Conservation (phyloP, 2,888 invertebrate species). For the Apamea sordens region DNA sequence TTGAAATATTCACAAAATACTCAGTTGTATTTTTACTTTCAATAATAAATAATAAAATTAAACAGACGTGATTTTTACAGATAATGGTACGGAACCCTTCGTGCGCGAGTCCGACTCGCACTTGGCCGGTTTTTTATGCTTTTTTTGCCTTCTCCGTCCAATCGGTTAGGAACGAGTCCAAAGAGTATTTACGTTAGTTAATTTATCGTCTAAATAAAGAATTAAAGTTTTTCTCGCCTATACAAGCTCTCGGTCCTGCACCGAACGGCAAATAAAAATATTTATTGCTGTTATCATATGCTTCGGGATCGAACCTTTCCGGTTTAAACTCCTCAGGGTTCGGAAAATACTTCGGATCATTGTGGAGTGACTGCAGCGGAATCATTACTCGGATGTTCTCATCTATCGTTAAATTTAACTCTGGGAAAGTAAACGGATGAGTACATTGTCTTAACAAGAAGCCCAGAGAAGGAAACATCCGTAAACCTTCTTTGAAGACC, state of each 20-base stretch:
- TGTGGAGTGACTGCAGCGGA: conserved; percentile 57
- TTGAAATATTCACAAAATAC: no score
- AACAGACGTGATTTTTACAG: no score
- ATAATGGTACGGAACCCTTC: no score
- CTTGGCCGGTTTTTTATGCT: no score
- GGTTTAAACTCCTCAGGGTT: conserved; percentile 65
- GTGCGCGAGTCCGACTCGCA: no score
- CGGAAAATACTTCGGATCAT: conserved; percentile 59
- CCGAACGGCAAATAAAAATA: conserved; percentile 66
- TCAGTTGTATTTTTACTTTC: no score
- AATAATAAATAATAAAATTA: no score
- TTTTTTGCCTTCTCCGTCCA: neutral
- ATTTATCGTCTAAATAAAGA: neutral
- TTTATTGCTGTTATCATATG: conserved; percentile 52
- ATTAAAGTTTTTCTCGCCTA: conserved; percentile 43
- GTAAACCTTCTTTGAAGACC: conserved; percentile 71
- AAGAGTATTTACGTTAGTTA: neutral
- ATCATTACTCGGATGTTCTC: conserved; percentile 39
- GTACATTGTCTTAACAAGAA: conserved; percentile 67
- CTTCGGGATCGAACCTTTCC: conserved; percentile 65
- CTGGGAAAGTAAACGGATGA: conserved; percentile 59
- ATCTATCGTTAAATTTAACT: conserved; percentile 57
- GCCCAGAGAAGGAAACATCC: conserved; percentile 71
- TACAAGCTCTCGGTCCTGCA: conserved; percentile 65
- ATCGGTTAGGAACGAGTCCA: neutral